These are phyloP conservation scores for Melieria omissa DNA, from an alignment of 2,888 invertebrate genomes.

Conservation along the genomic window DNA sequence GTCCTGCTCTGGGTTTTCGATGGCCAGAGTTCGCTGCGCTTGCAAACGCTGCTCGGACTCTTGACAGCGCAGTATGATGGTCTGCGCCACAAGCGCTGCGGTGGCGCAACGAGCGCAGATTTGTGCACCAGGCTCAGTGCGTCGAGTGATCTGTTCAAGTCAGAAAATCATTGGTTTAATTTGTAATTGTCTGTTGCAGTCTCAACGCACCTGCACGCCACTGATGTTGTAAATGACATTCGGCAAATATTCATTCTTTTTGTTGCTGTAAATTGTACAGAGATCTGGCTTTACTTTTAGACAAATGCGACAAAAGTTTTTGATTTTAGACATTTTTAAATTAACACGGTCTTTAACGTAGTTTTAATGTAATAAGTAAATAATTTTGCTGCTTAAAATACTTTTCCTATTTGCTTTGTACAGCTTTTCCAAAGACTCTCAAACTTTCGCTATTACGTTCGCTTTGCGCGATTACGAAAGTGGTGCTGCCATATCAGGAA, in stretches of 20 bases:
- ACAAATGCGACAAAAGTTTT: constrained; percentile 30
- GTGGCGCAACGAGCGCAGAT: constrained; percentile 30
- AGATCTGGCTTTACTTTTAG: constrained; percentile 1
- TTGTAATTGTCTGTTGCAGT: not conserved
- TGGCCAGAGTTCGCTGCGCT: not conserved
- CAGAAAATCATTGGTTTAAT: not conserved
- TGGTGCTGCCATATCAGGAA: too few species aligned
- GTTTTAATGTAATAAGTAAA: not conserved
- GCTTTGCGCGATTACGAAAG: too few species aligned
- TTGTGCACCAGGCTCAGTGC: constrained; percentile 28
- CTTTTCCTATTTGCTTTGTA: not conserved
- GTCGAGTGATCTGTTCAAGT: constrained; percentile 12
- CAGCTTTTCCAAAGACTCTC: not conserved
- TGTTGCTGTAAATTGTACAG: constrained; percentile 11
- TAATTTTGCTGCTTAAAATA: not conserved
- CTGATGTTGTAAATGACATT: constrained; percentile 36
- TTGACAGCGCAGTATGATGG: constrained; percentile 34
- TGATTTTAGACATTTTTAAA: not conserved
- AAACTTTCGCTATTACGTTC: too few species aligned
- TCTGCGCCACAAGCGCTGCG: constrained; percentile 31
- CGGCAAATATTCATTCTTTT: constrained; percentile 27
- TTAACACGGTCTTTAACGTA: not conserved
- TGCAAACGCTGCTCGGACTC: constrained; percentile 33
- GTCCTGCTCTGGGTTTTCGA: too few species aligned
- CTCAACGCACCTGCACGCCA: constrained; percentile 33